Percentiles rank a stretch among this genome's conserved stretches.
These are phyloP conservation scores for Ophthalmolycus amberensis DNA, from an alignment of 2,113 vertebrate genomes.

Conservation along the genomic window DNA sequence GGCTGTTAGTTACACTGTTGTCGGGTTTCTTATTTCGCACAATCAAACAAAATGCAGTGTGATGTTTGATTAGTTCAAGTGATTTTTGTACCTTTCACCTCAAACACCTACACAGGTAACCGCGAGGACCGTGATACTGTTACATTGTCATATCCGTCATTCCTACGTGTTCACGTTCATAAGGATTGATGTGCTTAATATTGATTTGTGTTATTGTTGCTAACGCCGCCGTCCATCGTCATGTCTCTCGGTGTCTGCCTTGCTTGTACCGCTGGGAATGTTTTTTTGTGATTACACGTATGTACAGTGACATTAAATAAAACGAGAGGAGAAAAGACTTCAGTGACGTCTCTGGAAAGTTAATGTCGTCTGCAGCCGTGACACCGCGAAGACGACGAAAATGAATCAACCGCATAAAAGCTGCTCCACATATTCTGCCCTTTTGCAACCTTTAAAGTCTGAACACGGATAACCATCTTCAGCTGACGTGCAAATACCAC, in stretches of 20 bases:
- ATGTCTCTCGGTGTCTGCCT: slow-evolving; percentile 17
- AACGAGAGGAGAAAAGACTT: slow-evolving; percentile 57
- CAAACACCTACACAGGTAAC: slow-evolving; percentile 1
- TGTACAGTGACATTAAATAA: slow-evolving; percentile 72
- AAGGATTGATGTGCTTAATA: slow-evolving; percentile 12
- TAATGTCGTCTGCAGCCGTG: slow-evolving; percentile 38
- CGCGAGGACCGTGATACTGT: not conserved
- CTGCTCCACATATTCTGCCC: slow-evolving; percentile 51
- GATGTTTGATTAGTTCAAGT: slow-evolving; percentile 10
- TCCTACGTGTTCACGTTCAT: not conserved
- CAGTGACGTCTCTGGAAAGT: slow-evolving; percentile 24
- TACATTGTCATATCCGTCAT: not conserved
- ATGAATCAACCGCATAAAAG: slow-evolving; percentile 47
- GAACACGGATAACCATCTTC: slow-evolving; percentile 52
- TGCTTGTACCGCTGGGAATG: slow-evolving; percentile 38
- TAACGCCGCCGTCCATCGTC: not conserved
- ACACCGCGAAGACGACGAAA: not conserved
- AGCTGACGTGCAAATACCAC: slow-evolving; percentile 48
- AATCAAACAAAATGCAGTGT: slow-evolving; percentile 7
- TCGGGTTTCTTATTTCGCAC: not conserved
- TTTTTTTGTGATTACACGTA: slow-evolving; percentile 40
- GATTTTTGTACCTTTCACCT: slow-evolving; percentile 12
- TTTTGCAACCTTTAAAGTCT: slow-evolving; percentile 75
- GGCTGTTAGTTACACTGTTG: not conserved
- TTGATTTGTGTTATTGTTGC: slow-evolving; percentile 7